Conservation (phyloP, 2,888 invertebrate genomes). For the Drosophila paranaensis region DNA sequence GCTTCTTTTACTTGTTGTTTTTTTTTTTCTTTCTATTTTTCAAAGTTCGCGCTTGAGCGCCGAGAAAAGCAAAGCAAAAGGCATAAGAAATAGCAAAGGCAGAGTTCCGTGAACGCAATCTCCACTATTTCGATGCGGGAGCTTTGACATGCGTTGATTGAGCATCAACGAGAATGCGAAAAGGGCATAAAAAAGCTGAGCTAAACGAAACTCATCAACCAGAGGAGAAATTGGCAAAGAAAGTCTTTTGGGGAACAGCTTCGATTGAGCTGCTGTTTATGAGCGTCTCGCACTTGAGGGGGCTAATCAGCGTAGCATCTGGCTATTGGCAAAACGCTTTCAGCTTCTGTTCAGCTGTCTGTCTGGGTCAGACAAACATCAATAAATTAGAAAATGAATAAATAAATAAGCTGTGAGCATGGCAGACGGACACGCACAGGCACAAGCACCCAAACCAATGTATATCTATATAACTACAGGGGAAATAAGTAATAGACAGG, state of each 20-base stretch:
- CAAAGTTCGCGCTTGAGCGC: constrained; percentile 39
- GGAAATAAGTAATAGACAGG: constrained; percentile 43
- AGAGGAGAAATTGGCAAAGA: constrained; percentile 8
- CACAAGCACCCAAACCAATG: constrained; percentile 9
- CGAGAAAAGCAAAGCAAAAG: constrained; percentile 27
- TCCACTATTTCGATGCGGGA: constrained; percentile 8
- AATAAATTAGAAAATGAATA: constrained; percentile 81
- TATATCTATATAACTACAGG: constrained; percentile 30
- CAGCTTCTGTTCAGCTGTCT: constrained; percentile 53
- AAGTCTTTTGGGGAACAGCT: constrained; percentile 44
- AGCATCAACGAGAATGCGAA: not conserved
- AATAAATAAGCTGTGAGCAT: constrained; percentile 75
- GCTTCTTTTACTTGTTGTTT: constrained; percentile 1
- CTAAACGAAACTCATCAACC: constrained; percentile 1
- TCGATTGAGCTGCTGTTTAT: constrained; percentile 39
- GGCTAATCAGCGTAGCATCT: constrained; percentile 59
- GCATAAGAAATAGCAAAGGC: constrained; percentile 21
- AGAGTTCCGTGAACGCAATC: constrained; percentile 31
- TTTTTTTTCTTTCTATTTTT: constrained; percentile 53
- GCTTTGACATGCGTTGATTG: constrained; percentile 13
- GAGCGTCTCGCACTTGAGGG: constrained; percentile 18
- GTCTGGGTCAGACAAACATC: constrained; percentile 76
- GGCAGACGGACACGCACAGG: constrained; percentile 37
- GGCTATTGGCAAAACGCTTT: constrained; percentile 53
- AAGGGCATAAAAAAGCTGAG: not conserved